Conservation (phyloP, 2,113 vertebrate genomes). For the Drymodes brunneopygia region DNA sequence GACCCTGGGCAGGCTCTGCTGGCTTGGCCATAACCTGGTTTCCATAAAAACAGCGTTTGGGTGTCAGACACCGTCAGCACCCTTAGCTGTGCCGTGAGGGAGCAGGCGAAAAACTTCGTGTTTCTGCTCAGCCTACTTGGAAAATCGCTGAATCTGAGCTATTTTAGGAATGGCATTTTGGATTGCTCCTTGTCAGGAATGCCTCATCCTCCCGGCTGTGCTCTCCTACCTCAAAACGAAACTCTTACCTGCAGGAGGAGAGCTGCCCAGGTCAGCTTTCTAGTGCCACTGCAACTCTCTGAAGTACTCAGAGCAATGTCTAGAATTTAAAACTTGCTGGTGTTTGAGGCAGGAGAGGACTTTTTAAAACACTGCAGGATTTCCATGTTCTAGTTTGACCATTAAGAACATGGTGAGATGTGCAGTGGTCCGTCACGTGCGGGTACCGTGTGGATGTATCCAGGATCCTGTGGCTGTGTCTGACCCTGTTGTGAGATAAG, state of each 20-base stretch:
- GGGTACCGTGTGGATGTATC: too few relatives aligned
- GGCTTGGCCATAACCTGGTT: not conserved
- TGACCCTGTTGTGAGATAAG: not conserved
- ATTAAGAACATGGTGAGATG: not conserved
- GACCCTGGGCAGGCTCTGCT: not conserved
- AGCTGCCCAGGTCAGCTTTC: not conserved
- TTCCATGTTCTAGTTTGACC: not conserved
- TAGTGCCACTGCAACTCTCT: not conserved
- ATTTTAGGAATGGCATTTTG: not conserved
- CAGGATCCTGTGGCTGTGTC: not conserved
- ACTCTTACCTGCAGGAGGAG: not conserved
- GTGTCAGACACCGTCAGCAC: not conserved
- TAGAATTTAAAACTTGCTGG: not conserved
- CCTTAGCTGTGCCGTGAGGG: not conserved
- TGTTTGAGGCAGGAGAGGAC: not conserved
- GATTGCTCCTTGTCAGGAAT: not conserved
- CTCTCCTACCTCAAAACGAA: not conserved
- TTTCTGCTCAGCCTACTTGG: not conserved
- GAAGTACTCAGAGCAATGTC: not conserved
- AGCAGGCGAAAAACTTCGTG: not conserved
- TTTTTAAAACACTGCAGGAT: not conserved
- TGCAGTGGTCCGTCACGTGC: rapidly evolving
- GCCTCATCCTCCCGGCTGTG: rapidly evolving
- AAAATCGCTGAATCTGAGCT: not conserved
- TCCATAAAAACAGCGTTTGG: not conserved